Percentiles rank a stretch among this genome's conserved stretches.
phyloP scores from a whole-genome alignment of 2,888 invertebrate species.

The Yponomeuta evonymella region DNA sequence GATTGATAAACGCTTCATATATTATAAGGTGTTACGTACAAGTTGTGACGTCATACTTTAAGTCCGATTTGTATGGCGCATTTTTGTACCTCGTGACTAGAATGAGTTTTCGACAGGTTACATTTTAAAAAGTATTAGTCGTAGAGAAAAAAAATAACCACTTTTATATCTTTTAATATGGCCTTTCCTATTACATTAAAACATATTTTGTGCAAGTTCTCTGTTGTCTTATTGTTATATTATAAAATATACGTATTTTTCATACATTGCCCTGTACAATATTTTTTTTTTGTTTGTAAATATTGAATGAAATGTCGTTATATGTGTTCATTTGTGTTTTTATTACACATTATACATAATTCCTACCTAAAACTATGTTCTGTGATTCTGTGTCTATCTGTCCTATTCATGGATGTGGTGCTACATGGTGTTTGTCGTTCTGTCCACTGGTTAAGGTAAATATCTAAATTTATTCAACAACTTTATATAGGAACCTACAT shows the following conservation, averaged over 20 bases:
- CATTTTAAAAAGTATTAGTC: too few relatives aligned
- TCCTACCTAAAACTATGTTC: not conserved
- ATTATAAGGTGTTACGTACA: too few relatives aligned
- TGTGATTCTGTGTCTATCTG: not conserved
- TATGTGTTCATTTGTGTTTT: constrained; percentile 51
- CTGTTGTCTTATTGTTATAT: not conserved
- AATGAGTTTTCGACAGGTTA: too few relatives aligned
- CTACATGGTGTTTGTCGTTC: constrained; percentile 1
- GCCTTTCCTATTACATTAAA: too few relatives aligned
- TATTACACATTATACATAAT: constrained; percentile 36
- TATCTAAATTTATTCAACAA: not conserved
- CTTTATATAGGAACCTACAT: not conserved
- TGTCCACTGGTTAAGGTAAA: constrained; percentile 7
- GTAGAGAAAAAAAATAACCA: too few relatives aligned
- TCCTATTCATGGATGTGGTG: not conserved
- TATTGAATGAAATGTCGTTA: constrained; percentile 61
- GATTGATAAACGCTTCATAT: too few relatives aligned
- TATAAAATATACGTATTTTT: not conserved
- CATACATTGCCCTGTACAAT: not conserved
- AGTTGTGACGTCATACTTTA: too few relatives aligned
- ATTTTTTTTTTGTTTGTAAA: constrained; percentile 46
- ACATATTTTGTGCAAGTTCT: too few relatives aligned
- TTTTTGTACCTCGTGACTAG: too few relatives aligned
- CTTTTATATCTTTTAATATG: too few relatives aligned
- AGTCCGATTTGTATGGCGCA: too few relatives aligned